These are phyloP conservation scores for Trachurus trachurus DNA, from an alignment of 2,797 vertebrate genomes.

Conservation along the genomic window DNA sequence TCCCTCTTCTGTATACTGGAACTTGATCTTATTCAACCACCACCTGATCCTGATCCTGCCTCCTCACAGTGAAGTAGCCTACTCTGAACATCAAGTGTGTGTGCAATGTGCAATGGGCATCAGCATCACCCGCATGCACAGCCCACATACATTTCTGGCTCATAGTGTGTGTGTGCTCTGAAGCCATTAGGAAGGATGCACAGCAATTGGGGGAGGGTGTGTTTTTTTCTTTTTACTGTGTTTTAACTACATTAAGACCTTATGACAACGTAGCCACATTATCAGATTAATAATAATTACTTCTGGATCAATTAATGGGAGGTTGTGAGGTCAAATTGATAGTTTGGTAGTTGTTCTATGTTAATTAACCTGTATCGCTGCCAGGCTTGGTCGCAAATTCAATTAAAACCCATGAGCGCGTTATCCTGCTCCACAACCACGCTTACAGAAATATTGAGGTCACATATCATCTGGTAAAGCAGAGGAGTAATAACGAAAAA, in stretches of 20 bases:
- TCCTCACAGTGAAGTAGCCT: neutral
- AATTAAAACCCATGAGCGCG: conserved; percentile 32
- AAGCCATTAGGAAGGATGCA: neutral
- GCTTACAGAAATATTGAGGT: conserved; percentile 32
- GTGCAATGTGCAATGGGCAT: conserved; percentile 6
- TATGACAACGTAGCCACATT: neutral
- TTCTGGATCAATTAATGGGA: conserved; percentile 2
- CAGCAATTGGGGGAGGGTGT: neutral
- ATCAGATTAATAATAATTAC: conserved; percentile 4
- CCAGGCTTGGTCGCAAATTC: conserved; percentile 25
- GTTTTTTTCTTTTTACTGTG: neutral
- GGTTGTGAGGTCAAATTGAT: neutral
- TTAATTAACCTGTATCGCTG: conserved; percentile 11
- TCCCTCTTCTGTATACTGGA: conserved; percentile 1
- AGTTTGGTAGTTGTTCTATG: neutral
- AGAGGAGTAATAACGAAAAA: neutral
- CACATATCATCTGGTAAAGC: conserved; percentile 14
- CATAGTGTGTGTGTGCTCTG: neutral
- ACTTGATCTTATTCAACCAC: conserved; percentile 17
- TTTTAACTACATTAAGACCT: neutral
- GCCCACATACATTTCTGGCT: conserved; percentile 3
- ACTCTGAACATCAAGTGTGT: conserved; percentile 22
- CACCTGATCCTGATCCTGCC: conserved; percentile 9
- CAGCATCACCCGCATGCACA: neutral
- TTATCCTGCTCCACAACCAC: conserved; percentile 32